Base-by-base conservation (phyloP, 1,140 invertebrate genomes). In the Dryas iulia region DNA sequence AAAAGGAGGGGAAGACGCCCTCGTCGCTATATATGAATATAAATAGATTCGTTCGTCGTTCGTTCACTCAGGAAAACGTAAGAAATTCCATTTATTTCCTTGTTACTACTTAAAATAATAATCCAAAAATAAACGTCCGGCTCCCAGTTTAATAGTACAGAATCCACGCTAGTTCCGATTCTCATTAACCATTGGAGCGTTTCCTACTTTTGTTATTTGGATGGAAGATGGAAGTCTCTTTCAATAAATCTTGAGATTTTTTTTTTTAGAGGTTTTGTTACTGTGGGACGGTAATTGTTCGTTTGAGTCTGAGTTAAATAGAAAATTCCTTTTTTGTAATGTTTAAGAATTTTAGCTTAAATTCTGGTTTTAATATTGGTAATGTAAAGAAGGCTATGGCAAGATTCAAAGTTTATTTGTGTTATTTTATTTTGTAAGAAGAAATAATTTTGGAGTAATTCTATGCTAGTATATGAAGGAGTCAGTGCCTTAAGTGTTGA, bases 1-100 rank as follows among this genome's bases (percentile, higher is more conserved):
- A 91, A 91, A 91, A 90, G 83, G 83, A 86, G 84, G 83, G 83
- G 84, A 82, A 86, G 75, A 73, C 80, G 84, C 87, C 86, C 88
- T 89, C 82, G 66, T 74, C 69, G 53, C 63, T 33, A 21, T 63
- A 56, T 23, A 56, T 11, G 24, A 56, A 60, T 81, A 86, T 72
- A 82, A 84, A 80, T 88, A 84, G 82, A 77, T 75, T 76, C 74
- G 79, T 81, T 69, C 68, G 71, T 72, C 68, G 54, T 87, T 86
- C 86, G 84, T 88, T 88, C 83, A 88, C 87, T 86, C 87, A 81
- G 84, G 81, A 83, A 84, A 83, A 74, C 69, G 73, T 70, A 69
- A 74, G 57, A 79, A 78, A 78, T 81, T 79, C 78, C 76, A 78
- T 83, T 77, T 83, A 83, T 83, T 85, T 78, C 81, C 81, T 83